A percentile compares a stretch with the other conserved stretches of the same genome.
phyloP scores from a whole-genome alignment of 2,113 vertebrate genomes.

The Cyprinodon variegatus region DNA sequence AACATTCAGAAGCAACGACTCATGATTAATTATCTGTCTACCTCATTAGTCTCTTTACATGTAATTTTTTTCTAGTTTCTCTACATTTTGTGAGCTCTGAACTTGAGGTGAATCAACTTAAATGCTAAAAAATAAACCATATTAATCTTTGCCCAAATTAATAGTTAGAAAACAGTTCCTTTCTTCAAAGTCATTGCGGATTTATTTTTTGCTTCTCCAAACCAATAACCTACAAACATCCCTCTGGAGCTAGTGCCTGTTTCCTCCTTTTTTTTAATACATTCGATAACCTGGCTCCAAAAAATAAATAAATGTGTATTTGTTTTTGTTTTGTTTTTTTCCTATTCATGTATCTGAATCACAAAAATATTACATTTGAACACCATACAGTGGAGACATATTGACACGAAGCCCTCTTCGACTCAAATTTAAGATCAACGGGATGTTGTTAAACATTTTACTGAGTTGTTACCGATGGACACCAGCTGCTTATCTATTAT shows the following conservation, averaged over 20 bases:
- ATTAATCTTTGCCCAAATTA: background rate
- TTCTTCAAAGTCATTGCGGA: background rate
- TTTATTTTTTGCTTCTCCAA: background rate
- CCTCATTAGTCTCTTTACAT: background rate
- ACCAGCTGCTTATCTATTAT: background rate
- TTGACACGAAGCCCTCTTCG: background rate
- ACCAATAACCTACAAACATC: background rate
- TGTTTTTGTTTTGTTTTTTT: no score
- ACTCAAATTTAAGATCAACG: background rate
- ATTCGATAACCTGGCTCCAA: no score
- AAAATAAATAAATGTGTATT: no score
- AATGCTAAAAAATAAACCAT: no score
- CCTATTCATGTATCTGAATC: background rate
- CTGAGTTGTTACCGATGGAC: background rate
- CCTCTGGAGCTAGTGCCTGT: no score
- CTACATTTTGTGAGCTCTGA: background rate
- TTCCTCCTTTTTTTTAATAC: no score
- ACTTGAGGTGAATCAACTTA: background rate
- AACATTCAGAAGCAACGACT: background rate
- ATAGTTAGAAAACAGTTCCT: background rate
- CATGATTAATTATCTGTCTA: background rate
- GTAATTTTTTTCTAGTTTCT: background rate
- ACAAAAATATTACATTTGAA: no score
- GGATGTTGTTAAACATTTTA: background rate
- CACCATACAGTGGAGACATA: background rate